These are phyloP conservation scores for Phocides pigmalion DNA, from an alignment of 1,140 invertebrate species.

Conservation along the genomic window DNA sequence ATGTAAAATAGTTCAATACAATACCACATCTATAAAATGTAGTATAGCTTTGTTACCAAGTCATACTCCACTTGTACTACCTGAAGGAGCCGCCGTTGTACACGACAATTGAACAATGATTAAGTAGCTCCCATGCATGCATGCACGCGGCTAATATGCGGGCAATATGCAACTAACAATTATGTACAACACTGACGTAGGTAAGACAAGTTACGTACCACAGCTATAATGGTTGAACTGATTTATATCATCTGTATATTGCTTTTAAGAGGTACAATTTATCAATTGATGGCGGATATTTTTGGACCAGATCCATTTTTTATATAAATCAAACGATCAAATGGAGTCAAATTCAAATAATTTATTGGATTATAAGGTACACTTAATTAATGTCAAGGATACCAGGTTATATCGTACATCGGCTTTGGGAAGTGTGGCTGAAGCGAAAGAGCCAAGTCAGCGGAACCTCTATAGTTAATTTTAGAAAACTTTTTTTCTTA, in stretches of 20 bases:
- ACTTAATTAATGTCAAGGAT: too few relatives aligned
- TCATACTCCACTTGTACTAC: not conserved
- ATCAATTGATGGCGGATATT: too few relatives aligned
- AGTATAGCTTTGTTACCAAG: not conserved
- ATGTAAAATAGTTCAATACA: too few relatives aligned
- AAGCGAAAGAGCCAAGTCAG: too few relatives aligned
- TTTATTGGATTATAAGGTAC: too few relatives aligned
- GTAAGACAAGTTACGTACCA: slow-evolving; percentile 19
- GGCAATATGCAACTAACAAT: slow-evolving; percentile 27
- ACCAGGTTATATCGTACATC: too few relatives aligned
- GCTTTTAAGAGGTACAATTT: not conserved
- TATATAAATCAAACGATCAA: too few relatives aligned
- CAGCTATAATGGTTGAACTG: slow-evolving; percentile 5
- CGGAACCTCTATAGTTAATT: too few relatives aligned
- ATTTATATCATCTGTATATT: slow-evolving; percentile 8
- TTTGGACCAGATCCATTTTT: too few relatives aligned
- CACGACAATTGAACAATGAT: slow-evolving; percentile 20
- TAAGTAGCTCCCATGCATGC: slow-evolving; percentile 8
- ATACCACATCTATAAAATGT: not conserved
- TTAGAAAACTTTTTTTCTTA: too few relatives aligned
- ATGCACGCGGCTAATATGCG: slow-evolving; percentile 10
- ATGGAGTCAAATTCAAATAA: too few relatives aligned
- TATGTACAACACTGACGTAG: slow-evolving; percentile 21
- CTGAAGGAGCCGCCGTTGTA: slow-evolving; percentile 6
- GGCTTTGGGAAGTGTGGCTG: too few relatives aligned